These are phyloP conservation scores for Myotis myotis DNA, from an alignment of 2,797 vertebrate species.

Conservation along the genomic window DNA sequence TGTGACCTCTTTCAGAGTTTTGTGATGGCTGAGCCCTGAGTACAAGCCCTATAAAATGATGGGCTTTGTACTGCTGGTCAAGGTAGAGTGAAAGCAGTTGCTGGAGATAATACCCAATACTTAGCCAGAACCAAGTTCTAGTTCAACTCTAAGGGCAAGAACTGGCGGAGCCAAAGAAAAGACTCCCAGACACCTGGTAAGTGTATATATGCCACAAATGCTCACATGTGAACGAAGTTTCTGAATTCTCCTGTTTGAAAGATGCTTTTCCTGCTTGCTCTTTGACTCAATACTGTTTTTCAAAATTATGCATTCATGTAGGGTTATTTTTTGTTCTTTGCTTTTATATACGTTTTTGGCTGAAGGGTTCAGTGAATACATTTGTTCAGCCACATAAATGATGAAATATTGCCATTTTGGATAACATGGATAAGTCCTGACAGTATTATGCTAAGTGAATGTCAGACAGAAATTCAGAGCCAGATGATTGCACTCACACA, in stretches of 20 bases:
- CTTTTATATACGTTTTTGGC: neutral
- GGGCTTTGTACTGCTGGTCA: conserved; percentile 84
- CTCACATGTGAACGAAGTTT: neutral
- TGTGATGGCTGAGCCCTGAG: conserved; percentile 86
- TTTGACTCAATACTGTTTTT: neutral
- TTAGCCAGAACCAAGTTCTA: neutral
- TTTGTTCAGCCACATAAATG: neutral
- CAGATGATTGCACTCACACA: neutral
- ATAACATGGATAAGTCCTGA: neutral
- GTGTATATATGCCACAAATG: neutral
- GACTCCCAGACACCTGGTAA: neutral
- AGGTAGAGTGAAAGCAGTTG: conserved; percentile 78
- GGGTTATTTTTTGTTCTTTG: neutral
- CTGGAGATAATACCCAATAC: neutral
- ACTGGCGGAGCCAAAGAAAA: neutral
- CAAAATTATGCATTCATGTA: neutral
- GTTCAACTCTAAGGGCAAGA: neutral
- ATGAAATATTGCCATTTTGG: neutral
- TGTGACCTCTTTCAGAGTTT: conserved; percentile 92
- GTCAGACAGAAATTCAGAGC: neutral
- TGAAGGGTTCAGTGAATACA: neutral
- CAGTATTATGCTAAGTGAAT: neutral
- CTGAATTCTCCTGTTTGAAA: neutral
- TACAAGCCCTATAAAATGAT: conserved; percentile 91
- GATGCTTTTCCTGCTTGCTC: neutral